Conservation (phyloP, 2,888 invertebrate species). For the Ptychoptera albimana region DNA sequence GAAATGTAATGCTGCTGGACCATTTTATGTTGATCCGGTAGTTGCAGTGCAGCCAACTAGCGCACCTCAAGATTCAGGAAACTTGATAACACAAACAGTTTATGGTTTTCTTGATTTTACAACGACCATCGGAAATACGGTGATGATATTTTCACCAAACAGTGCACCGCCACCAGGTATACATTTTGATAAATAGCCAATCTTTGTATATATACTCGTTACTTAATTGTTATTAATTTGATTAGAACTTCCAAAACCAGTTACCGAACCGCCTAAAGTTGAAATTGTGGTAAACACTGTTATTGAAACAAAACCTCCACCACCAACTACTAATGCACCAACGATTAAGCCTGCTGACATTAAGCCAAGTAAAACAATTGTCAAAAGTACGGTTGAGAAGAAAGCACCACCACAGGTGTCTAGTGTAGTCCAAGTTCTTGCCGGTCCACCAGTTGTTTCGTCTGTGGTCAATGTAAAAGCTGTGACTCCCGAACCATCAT, state of each 20-base stretch:
- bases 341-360: conserved; percentile 19
- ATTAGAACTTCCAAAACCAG: not conserved
- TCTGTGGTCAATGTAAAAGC: conserved; percentile 8
- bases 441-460: conserved; percentile 7
- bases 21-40: conserved; percentile 7
- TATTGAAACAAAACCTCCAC: conserved; percentile 15
- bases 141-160: conserved; percentile 88
- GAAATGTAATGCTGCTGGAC: conserved; percentile 2
- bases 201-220: not conserved
- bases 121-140: conserved; percentile 84
- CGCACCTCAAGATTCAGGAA: conserved; percentile 13
- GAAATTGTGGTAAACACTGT: conserved; percentile 11
- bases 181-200: conserved; percentile 3
- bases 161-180: conserved; percentile 58
- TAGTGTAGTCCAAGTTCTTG: conserved; percentile 14
- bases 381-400: conserved; percentile 4
- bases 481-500: conserved; percentile 16
- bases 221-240: not conserved
- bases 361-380: conserved; percentile 29
- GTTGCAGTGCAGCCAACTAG: conserved; percentile 5
- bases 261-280: conserved; percentile 8
- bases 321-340: conserved; percentile 7
- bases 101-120: conserved; percentile 89
- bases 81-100: conserved; percentile 71
- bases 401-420: conserved; percentile 11